Evolutionary conservation across 1,140 invertebrate species (phyloP).

Genomic region (Drosophila jambulina): DNA sequence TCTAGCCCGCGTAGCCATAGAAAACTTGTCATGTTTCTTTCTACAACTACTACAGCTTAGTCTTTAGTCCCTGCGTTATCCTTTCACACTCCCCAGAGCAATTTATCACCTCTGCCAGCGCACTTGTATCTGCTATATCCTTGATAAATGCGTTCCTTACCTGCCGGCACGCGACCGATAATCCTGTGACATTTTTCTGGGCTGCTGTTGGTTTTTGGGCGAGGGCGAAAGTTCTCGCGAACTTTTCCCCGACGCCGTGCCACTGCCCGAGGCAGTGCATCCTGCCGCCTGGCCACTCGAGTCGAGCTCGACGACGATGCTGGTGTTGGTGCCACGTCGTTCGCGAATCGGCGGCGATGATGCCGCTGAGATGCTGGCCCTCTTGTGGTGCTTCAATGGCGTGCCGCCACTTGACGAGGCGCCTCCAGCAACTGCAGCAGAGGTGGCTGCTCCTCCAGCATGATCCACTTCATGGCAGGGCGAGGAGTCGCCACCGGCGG

Average conservation of each 20-base stretch:
- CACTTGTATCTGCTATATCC: constrained; percentile 8
- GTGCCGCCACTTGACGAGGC: constrained; percentile 40
- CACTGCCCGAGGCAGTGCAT: constrained; percentile 61
- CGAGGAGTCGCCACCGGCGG: constrained; percentile 40
- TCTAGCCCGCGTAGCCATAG: not conserved
- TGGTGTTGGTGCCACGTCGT: constrained; percentile 69
- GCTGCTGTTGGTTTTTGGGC: constrained; percentile 81
- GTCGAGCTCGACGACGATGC: constrained; percentile 75
- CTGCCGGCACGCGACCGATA: constrained; percentile 81
- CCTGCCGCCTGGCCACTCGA: constrained; percentile 20
- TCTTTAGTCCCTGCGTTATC: constrained; percentile 11
- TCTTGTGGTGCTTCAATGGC: constrained; percentile 73
- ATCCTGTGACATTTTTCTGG: constrained; percentile 82
- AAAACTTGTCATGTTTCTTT: constrained; percentile 7
- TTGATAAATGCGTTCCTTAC: constrained; percentile 59
- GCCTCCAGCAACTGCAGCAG: constrained; percentile 18
- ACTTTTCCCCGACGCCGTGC: constrained; percentile 75
- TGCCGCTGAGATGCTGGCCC: constrained; percentile 72
- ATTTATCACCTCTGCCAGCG: constrained; percentile 22
- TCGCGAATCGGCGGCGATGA: constrained; percentile 58
- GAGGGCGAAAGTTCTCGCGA: constrained; percentile 82
- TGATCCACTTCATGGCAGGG: constrained; percentile 64
- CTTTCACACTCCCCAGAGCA: constrained; percentile 7
- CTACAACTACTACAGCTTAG: not conserved
- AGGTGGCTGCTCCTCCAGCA: constrained; percentile 20